Evolutionary conservation across 37 sponge, comb jelly and placozoan genomes (phyloP), one percentile per base, ranked within the genome.

Genomic region (Ephydatia muelleri): DNA sequence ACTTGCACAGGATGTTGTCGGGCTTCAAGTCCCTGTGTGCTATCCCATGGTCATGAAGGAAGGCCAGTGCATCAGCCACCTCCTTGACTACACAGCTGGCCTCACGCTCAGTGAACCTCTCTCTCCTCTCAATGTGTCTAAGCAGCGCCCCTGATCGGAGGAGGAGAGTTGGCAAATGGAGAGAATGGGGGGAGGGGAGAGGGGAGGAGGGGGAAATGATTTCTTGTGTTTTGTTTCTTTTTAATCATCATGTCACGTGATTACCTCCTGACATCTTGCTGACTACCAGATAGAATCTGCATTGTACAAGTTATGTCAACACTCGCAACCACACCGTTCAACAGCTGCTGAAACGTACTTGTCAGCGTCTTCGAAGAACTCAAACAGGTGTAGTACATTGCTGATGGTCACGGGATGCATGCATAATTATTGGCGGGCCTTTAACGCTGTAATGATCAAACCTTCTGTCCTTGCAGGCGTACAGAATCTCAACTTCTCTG

Each of bases 1-100:
- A 78, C 25, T 90, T 78, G 68, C 96, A 96, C n/a, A 96, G 78
- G 16, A 96, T 85, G 76, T 96, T 96, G 49, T 88, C 93, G 19
- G 93, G 93, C 64, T 96, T 96, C 75, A 96, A 85, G 73, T 96
- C 96, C 78, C 96, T 80, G 73, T 96, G 96, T 32, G 96, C 96
- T 35, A 96, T 90, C 0, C 93, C 91, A 29, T 81, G 81, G 40
- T 78, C 49, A 65, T 96, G 96, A 33, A 96, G 93, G 67, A 86
- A 91, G 34, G 36, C 70, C 38, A 96, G 85, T 36, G 96, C 96
- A 38, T 49, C 38, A 0, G 93, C 81, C 4, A 96, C 85, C 26
- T 92, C 91, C 28, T 39, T 28, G 6, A 88, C 81, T 8, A 96
- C 96, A 0, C 68, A 70, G 66, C 91, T 88, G 26, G 96, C 96